Conservation (phyloP, 2,888 invertebrate species). For the Dicranocentrus wangi region DNA sequence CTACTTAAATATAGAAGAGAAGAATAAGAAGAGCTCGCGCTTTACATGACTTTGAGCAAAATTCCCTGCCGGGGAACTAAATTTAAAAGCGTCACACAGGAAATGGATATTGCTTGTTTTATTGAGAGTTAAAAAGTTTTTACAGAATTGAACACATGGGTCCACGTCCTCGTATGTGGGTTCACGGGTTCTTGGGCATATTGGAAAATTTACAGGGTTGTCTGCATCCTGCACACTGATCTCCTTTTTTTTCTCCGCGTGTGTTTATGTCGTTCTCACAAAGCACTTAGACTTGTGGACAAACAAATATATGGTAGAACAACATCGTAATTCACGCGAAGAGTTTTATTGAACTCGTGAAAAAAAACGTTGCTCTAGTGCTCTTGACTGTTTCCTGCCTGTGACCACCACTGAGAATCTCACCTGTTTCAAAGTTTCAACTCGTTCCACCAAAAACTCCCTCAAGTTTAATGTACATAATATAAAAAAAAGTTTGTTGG, state of each 20-base stretch:
- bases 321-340: conserved; percentile 58
- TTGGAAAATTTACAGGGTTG: conserved; percentile 43
- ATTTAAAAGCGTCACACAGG: conserved; percentile 13
- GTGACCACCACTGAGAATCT: conserved; percentile 39
- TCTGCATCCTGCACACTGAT: too few relatives aligned
- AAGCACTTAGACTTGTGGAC: conserved; percentile 58
- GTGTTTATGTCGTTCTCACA: conserved; percentile 53
- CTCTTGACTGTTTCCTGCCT: conserved; percentile 34
- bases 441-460: conserved; percentile 32
- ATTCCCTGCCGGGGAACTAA: neutral
- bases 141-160: conserved; percentile 42
- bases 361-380: conserved; percentile 20
- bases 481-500: too few relatives aligned
- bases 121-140: conserved; percentile 26
- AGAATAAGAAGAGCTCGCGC: too few relatives aligned
- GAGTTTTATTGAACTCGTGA: conserved; percentile 56
- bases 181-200: neutral
- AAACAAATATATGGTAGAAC: conserved; percentile 55
- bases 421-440: conserved; percentile 36
- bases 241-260: conserved; percentile 3
- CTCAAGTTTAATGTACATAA: conserved; percentile 3
- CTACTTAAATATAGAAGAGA: too few relatives aligned
- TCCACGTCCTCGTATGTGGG: too few relatives aligned
- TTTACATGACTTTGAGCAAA: too few relatives aligned
- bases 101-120: neutral